phyloP scores from a whole-genome alignment of 2,797 vertebrate species.

The Spinibarbus caldwelli region DNA sequence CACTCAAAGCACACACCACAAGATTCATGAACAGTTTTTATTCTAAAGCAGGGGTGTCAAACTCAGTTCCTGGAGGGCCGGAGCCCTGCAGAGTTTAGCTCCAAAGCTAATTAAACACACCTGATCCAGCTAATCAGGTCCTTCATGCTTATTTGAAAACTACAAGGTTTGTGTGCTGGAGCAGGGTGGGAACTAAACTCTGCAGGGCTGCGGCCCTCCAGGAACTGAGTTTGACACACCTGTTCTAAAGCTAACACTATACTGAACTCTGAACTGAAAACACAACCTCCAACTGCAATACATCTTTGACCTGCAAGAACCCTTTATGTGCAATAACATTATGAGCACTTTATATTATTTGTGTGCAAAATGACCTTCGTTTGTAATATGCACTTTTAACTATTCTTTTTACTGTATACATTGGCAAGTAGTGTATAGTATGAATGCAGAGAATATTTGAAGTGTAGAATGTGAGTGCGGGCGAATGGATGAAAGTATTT shows the following conservation, averaged over 20 bases:
- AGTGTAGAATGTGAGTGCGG: background rate
- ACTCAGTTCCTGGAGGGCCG: too few species aligned
- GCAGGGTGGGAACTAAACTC: too few species aligned
- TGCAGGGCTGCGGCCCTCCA: too few species aligned
- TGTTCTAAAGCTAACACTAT: conserved; percentile 7
- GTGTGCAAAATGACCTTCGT: background rate
- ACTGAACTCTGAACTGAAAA: conserved; percentile 9
- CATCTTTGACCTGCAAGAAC: background rate
- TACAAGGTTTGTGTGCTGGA: too few species aligned
- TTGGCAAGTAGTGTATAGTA: background rate
- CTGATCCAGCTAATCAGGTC: too few species aligned
- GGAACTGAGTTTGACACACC: too few species aligned
- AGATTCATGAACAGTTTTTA: conserved; percentile 21
- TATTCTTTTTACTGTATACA: background rate
- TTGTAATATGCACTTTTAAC: background rate
- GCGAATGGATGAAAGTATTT: background rate
- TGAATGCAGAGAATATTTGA: background rate
- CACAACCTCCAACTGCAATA: background rate
- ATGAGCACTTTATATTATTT: background rate
- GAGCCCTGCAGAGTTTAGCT: too few species aligned
- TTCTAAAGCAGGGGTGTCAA: too few species aligned
- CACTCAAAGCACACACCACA: background rate
- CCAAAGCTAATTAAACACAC: too few species aligned
- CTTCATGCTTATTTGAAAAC: too few species aligned
- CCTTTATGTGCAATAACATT: background rate